Conservation (phyloP, 2,113 vertebrate species). For the Micronisus gabar region DNA sequence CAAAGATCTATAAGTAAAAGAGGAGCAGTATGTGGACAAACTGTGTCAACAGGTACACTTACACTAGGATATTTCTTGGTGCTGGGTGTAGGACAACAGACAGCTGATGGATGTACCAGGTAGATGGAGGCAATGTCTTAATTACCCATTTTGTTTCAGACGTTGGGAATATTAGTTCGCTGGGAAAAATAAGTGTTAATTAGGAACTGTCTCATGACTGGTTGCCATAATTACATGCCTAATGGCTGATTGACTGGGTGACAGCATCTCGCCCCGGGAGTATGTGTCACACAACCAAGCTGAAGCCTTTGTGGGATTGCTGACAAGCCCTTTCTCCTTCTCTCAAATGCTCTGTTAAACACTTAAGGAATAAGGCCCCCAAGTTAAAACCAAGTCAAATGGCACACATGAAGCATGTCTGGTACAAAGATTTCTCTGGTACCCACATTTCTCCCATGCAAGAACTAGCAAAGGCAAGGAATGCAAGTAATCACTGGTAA, state of each 20-base stretch:
- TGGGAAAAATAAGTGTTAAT: not conserved
- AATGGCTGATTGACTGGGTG: not conserved
- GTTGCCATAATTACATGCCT: constrained; percentile 28
- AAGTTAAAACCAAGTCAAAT: constrained; percentile 1
- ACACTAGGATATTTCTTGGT: not conserved
- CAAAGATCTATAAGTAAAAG: not conserved
- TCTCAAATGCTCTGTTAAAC: not conserved
- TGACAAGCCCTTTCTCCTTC: constrained; percentile 35
- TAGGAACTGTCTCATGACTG: not conserved
- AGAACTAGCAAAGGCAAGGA: not conserved
- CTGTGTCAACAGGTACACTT: not conserved
- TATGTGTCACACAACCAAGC: not conserved
- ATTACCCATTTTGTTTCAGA: not conserved
- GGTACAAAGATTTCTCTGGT: not conserved
- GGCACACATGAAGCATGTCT: not conserved
- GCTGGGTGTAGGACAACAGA: not conserved
- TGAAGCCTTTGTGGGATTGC: not conserved
- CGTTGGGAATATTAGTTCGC: not conserved
- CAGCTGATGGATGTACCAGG: not conserved
- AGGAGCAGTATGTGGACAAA: not conserved
- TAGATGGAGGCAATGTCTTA: not conserved
- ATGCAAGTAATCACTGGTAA: not conserved
- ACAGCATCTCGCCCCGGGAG: not conserved
- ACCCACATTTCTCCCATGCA: not conserved
- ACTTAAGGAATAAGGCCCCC: not conserved